Base-by-base conservation (phyloP, 2,113 vertebrate genomes). In the Bufo bufo region DNA sequence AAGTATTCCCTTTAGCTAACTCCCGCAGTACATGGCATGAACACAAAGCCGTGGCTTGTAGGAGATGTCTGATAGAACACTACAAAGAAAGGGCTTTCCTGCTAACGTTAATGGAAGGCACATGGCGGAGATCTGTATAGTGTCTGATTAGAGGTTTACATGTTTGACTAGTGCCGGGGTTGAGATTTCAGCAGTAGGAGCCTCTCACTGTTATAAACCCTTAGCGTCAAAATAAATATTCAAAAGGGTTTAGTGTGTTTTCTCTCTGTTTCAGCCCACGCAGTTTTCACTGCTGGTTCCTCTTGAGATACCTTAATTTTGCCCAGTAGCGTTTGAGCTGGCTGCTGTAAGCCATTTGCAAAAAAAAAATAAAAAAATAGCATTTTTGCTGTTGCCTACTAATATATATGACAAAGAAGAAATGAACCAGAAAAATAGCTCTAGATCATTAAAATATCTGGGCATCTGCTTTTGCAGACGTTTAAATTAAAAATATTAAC, bases 271-370 rank as follows among this genome's bases (percentile, higher is more conserved):
- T 89, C 85, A 54, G 1, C 81, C 72, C 74, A 77, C 11, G 4
- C 72, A 84, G 87, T 84, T 66, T 78, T 89, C 59, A 66, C 71
- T 84, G 87, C 82, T 78, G 74, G 72, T 52, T 84, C 17, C 87
- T 69, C 81, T 58, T 50, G 87, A 63, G 87, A 89, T 84, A 78
- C 69, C 59, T 63, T 77, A 75, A 83, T 77, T 84, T 89, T 84
- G 69, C 87, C 72, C 79, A 52, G 87, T 56, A 84, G 71, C 81
- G 7, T 66, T 66, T 77, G 23, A 63, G 17, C 58, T 54, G 5
- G 47, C 58, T 88, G 45, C 65, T 77, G 45, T 47, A 59, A 20
- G 14, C 54, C 49, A 58, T 83, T 77, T 84, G 78, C 17, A 66
- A 69, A 45, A 56, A 45, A 43, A 33, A 52, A 17, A 61, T 14